A percentile compares a stretch with the other conserved stretches of the same genome.
Conservation (phyloP, 2,888 invertebrate genomes). For the Noctua comes region DNA sequence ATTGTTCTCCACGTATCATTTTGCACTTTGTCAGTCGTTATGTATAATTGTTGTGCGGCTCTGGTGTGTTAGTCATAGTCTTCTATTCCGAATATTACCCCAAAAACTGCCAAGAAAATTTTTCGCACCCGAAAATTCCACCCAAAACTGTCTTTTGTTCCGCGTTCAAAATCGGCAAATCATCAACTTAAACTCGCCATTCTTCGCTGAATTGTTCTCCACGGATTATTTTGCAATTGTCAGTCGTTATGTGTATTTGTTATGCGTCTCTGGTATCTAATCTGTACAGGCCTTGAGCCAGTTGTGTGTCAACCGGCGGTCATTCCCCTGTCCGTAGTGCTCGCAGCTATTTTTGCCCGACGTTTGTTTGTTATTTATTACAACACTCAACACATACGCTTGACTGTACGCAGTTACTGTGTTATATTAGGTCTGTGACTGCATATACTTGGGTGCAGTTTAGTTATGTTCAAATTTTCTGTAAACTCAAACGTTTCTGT, state of each 20-base stretch:
- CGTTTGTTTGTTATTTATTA: conserved; percentile 87
- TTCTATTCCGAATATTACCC: too few species aligned
- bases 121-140: neutral
- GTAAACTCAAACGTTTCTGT: neutral
- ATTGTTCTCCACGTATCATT: too few species aligned
- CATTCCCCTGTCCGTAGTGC: conserved; percentile 83
- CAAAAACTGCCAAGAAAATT: neutral
- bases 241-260: conserved; percentile 80
- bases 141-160: neutral
- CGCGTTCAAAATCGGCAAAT: neutral
- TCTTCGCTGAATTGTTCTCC: conserved; percentile 63
- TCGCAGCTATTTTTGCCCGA: conserved; percentile 86
- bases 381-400: conserved; percentile 67
- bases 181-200: conserved; percentile 29
- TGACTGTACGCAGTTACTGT: conserved; percentile 71
- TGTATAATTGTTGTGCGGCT: too few species aligned
- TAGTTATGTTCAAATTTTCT: neutral
- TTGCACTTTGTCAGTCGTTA: too few species aligned
- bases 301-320: conserved; percentile 89
- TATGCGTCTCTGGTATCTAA: conserved; percentile 87
- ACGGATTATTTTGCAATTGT: conserved; percentile 82
- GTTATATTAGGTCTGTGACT: conserved; percentile 63
- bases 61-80: conserved; percentile 76
- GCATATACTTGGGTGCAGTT: conserved; percentile 32
- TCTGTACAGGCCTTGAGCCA: conserved; percentile 88